Percentiles rank a stretch among this genome's conserved stretches.
phyloP scores from a whole-genome alignment of 2,113 vertebrate genomes.

The Corvus hawaiiensis region DNA sequence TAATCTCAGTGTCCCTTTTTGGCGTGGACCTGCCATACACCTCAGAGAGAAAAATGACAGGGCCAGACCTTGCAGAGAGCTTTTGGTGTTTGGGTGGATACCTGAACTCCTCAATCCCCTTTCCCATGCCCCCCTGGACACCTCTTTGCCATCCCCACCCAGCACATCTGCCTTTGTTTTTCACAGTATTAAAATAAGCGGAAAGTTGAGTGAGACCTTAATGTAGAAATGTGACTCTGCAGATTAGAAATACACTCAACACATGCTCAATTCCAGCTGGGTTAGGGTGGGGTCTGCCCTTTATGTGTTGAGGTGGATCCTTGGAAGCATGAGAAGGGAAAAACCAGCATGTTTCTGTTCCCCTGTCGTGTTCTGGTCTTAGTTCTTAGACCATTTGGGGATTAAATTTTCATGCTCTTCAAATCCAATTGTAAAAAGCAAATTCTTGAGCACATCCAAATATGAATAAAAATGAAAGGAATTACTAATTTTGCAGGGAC shows the following conservation, averaged over 20 bases:
- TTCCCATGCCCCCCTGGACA: not conserved
- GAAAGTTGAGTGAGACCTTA: not conserved
- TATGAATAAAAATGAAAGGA: not conserved
- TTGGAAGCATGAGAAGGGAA: not conserved
- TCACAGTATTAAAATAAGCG: not conserved
- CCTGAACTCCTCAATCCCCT: not conserved
- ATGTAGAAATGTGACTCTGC: not conserved
- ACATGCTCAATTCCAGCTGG: not conserved
- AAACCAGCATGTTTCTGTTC: not conserved
- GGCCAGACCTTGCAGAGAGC: not conserved
- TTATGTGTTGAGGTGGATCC: not conserved
- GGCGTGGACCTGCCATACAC: accelerated
- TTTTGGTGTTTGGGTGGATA: not conserved
- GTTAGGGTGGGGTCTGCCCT: not conserved
- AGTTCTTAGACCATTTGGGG: not conserved
- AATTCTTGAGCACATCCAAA: not conserved
- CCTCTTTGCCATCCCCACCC: not conserved
- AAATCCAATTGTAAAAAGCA: not conserved
- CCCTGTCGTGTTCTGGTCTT: not conserved
- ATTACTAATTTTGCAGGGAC: not conserved
- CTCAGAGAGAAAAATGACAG: not conserved
- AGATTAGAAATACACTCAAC: not conserved
- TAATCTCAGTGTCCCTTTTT: not conserved
- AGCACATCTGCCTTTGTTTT: not conserved
- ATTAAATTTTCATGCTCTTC: not conserved